Evolutionary conservation across 2,888 invertebrate species (phyloP).

Genomic region (Cryptocheilus praepositus): DNA sequence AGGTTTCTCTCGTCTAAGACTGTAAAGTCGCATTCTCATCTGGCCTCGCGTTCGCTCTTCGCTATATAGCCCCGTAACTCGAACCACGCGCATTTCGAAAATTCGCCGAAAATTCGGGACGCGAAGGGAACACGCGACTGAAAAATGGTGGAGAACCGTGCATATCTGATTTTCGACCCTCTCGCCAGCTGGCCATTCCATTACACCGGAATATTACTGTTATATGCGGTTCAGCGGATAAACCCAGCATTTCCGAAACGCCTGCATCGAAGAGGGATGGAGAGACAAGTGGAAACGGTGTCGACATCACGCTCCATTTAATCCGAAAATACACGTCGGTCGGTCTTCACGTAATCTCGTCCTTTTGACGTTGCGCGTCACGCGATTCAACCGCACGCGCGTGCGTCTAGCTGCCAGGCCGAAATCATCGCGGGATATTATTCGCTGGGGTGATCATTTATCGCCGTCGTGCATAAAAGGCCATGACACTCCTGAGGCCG

Average conservation of each 20-base stretch:
- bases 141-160: slow-evolving; percentile 1
- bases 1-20: too few species aligned
- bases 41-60: too few species aligned
- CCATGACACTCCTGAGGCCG: not conserved
- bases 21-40: too few species aligned
- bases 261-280: slow-evolving; percentile 15
- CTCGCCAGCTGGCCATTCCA: slow-evolving; percentile 34
- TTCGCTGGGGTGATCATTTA: slow-evolving; percentile 42
- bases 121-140: not conserved
- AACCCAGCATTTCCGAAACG: not conserved
- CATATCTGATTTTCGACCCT: slow-evolving; percentile 18
- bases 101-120: not conserved
- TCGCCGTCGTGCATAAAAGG: slow-evolving; percentile 8
- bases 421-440: slow-evolving; percentile 42
- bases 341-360: slow-evolving; percentile 48
- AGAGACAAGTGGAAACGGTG: slow-evolving; percentile 19
- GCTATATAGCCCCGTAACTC: too few species aligned
- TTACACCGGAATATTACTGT: slow-evolving; percentile 43
- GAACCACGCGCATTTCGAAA: not conserved
- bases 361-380: slow-evolving; percentile 52
- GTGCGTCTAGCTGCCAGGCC: slow-evolving; percentile 17
- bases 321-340: slow-evolving; percentile 45
- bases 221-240: slow-evolving; percentile 27
- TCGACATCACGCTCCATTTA: slow-evolving; percentile 41
- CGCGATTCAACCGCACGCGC: slow-evolving; percentile 48